Percentiles rank a stretch among this genome's conserved stretches.
These are phyloP conservation scores for Coregonus sp. DNA, from an alignment of 2,797 vertebrate genomes.

Conservation along the genomic window DNA sequence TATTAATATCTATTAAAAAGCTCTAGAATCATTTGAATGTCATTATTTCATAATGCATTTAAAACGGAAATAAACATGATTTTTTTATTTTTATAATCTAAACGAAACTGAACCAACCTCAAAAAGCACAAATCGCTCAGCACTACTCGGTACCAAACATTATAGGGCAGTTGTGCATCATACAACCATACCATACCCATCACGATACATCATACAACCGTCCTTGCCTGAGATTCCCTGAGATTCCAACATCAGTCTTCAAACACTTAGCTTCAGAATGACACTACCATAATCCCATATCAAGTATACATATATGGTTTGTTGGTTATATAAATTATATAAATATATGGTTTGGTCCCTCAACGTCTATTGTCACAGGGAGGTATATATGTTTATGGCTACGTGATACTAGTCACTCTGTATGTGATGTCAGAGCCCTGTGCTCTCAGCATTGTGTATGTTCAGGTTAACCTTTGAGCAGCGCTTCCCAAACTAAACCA, in stretches of 20 bases:
- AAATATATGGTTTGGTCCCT: neutral
- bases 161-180: neutral
- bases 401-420: conserved; percentile 17
- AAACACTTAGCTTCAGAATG: conserved; percentile 9
- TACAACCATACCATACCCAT: neutral
- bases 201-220: neutral
- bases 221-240: conserved; percentile 30
- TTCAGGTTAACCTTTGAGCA: neutral
- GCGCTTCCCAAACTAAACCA: neutral
- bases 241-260: conserved; percentile 31
- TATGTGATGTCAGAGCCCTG: neutral
- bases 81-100: too few relatives aligned
- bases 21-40: too few relatives aligned
- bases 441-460: too few relatives aligned
- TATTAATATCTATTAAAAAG: too few relatives aligned
- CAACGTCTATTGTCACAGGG: conserved; percentile 10
- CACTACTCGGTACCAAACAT: neutral
- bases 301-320: neutral
- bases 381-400: conserved; percentile 50
- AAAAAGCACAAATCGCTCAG: too few relatives aligned
- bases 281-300: neutral
- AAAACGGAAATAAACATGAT: too few relatives aligned
- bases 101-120: too few relatives aligned
- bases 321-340: neutral
- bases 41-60: too few relatives aligned